phyloP scores from a whole-genome alignment of 2,113 vertebrate genomes.

The Scytalopus superciliaris region DNA sequence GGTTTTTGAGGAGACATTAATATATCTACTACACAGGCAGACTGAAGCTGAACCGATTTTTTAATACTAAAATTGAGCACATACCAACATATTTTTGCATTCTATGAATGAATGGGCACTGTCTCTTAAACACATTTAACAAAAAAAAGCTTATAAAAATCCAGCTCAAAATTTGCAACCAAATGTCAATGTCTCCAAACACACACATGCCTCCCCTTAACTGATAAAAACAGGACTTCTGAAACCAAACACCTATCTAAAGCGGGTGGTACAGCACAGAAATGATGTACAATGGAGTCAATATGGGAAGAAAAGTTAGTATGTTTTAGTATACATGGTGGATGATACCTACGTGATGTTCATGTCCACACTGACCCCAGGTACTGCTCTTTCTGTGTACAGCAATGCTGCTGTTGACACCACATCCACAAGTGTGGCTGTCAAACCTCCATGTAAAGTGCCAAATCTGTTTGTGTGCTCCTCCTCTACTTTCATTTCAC shows the following conservation, averaged over 20 bases:
- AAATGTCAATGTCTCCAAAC: neutral
- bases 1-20: neutral
- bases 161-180: neutral
- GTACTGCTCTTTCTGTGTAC: slow-evolving; percentile 78
- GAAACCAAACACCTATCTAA: neutral
- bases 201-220: neutral
- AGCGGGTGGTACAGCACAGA: neutral
- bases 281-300: neutral
- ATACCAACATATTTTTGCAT: neutral
- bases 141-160: neutral
- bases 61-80: neutral
- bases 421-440: slow-evolving; percentile 88
- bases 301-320: neutral
- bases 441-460: slow-evolving; percentile 90
- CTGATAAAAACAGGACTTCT: neutral
- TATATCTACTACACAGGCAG: rapidly evolving
- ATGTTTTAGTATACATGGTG: neutral
- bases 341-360: slow-evolving; percentile 88
- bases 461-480: slow-evolving; percentile 87
- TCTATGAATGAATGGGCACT: neutral
- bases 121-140: rapidly evolving
- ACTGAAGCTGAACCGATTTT: neutral
- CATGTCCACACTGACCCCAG: slow-evolving; percentile 95
- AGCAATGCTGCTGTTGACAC: slow-evolving; percentile 88
- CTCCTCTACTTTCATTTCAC: slow-evolving; percentile 89